A percentile compares a stretch with the other conserved stretches of the same genome.
phyloP scores from a whole-genome alignment of 2,113 vertebrate genomes.

The Hippocampus abdominalis region DNA sequence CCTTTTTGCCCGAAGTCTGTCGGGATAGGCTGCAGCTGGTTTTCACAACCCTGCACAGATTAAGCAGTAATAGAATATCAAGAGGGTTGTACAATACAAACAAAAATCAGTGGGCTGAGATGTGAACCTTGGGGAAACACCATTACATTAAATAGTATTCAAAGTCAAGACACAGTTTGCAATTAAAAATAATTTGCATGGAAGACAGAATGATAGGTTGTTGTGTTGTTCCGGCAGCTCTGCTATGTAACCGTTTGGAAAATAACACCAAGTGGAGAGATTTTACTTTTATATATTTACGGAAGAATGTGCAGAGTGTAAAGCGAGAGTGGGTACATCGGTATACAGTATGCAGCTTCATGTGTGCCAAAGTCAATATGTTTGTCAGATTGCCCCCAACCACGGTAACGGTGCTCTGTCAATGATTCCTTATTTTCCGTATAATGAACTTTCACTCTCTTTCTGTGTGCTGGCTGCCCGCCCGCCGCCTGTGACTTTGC shows the following conservation, averaged over 20 bases:
- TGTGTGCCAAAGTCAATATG: slow-evolving; percentile 64
- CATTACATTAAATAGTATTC: not conserved
- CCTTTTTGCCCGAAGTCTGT: not conserved
- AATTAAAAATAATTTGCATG: not conserved
- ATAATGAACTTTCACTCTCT: slow-evolving; percentile 59
- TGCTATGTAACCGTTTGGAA: not conserved
- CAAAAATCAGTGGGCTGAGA: not conserved
- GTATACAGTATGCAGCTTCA: slow-evolving; percentile 39
- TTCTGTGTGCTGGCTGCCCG: slow-evolving; percentile 36
- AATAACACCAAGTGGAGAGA: not conserved
- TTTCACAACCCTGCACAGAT: not conserved
- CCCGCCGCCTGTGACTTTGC: slow-evolving; percentile 55
- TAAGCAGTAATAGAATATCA: not conserved
- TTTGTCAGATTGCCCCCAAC: slow-evolving; percentile 65
- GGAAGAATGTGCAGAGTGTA: not conserved
- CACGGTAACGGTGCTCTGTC: slow-evolving; percentile 50
- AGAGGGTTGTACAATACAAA: not conserved
- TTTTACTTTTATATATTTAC: not conserved
- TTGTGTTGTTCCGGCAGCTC: not conserved
- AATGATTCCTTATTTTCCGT: slow-evolving; percentile 63
- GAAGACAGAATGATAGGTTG: not conserved
- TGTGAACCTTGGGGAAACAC: not conserved
- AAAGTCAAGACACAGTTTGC: not conserved
- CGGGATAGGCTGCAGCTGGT: not conserved
- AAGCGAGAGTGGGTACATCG: slow-evolving; percentile 31